Evolutionary conservation across 2,113 vertebrate genomes (phyloP).

Genomic region (Onychostoma macrolepis): DNA sequence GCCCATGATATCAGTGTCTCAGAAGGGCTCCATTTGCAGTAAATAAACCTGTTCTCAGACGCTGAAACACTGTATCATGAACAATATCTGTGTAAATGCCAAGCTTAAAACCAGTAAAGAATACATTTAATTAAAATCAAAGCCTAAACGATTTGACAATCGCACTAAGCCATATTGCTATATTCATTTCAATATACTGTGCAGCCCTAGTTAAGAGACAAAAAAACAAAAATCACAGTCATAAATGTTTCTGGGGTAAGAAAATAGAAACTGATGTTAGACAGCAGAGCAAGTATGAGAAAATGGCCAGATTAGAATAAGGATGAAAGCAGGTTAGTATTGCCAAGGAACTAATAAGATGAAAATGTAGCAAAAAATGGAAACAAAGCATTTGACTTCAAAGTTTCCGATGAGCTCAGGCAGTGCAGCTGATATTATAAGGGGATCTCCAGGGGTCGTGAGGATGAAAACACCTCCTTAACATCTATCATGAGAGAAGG

Average conservation of each 20-base stretch:
- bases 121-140: too few species aligned
- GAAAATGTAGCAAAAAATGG: background rate
- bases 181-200: background rate
- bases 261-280: background rate
- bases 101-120: too few species aligned
- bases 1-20: too few species aligned
- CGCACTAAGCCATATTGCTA: background rate
- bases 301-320: background rate
- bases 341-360: background rate
- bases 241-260: background rate
- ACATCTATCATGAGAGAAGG: conserved; percentile 21
- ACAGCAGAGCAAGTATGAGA: background rate
- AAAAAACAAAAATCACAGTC: background rate
- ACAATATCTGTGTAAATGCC: too few species aligned
- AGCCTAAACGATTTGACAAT: too few species aligned
- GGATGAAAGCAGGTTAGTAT: conserved; percentile 20
- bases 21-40: too few species aligned
- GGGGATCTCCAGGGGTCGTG: conserved; percentile 20
- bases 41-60: too few species aligned
- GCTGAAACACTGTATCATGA: too few species aligned
- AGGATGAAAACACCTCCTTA: conserved; percentile 18
- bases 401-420: background rate
- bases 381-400: background rate
- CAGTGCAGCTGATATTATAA: background rate
- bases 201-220: background rate